Conservation (phyloP, 1,140 invertebrate species). For the Hycleus cichorii region DNA sequence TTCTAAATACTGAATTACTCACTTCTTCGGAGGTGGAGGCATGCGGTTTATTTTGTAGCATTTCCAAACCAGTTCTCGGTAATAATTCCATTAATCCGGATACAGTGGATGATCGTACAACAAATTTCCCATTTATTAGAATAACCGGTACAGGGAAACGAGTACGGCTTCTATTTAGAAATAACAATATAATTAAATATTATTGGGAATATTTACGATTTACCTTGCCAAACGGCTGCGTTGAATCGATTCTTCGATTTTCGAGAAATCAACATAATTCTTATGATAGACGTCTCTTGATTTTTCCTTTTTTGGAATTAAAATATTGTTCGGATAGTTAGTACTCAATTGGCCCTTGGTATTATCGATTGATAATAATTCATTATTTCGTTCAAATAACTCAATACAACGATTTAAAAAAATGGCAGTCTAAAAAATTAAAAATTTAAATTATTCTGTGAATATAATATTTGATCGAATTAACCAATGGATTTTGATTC, state of each 20-base stretch:
- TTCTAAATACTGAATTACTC: no score
- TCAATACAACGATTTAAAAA: constrained; percentile 57
- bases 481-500: no score
- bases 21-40: no score
- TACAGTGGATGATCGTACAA: constrained; percentile 62
- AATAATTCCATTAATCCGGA: constrained; percentile 44
- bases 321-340: constrained; percentile 67
- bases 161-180: constrained; percentile 53
- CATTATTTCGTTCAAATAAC: constrained; percentile 58
- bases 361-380: constrained; percentile 56
- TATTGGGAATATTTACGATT: not conserved
- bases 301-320: constrained; percentile 57
- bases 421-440: constrained; percentile 46
- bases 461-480: no score
- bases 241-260: constrained; percentile 54
- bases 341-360: constrained; percentile 61
- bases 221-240: constrained; percentile 51
- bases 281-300: constrained; percentile 46
- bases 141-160: constrained; percentile 76
- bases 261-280: constrained; percentile 50
- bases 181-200: no score
- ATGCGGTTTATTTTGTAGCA: constrained; percentile 39
- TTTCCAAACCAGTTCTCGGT: constrained; percentile 67
- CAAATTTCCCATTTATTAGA: constrained; percentile 65
- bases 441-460: not conserved